Evolutionary conservation across 2,113 vertebrate genomes (phyloP).

Genomic region (Melanocharis versteri): DNA sequence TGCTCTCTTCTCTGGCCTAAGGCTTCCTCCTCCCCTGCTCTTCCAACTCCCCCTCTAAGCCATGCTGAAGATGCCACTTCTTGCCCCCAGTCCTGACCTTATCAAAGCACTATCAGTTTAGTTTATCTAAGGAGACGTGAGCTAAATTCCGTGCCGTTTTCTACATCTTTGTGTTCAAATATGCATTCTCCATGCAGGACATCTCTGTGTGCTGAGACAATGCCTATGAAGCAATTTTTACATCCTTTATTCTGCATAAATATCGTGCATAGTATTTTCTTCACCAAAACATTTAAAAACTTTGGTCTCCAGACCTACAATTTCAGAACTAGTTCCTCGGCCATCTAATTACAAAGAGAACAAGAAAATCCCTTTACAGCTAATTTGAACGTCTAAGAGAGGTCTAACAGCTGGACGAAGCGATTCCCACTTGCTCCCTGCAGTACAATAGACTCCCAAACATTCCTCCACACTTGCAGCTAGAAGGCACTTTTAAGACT

Average conservation of each 20-base stretch:
- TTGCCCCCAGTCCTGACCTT: not conserved
- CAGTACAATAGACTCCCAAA: not conserved
- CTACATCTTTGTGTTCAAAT: not conserved
- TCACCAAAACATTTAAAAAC: not conserved
- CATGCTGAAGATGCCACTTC: not conserved
- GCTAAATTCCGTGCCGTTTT: not conserved
- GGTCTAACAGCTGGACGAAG: conserved; percentile 29
- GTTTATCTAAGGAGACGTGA: not conserved
- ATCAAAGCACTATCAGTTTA: not conserved
- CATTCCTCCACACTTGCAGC: not conserved
- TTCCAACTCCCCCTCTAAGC: no score
- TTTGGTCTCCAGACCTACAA: not conserved
- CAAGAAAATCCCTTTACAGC: conserved; percentile 11
- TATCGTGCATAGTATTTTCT: not conserved
- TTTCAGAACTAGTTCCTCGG: not conserved
- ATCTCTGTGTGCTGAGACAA: not conserved
- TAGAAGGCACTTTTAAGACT: not conserved
- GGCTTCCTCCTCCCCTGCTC: not conserved
- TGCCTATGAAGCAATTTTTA: not conserved
- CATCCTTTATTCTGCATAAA: not conserved
- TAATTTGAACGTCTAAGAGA: conserved; percentile 32
- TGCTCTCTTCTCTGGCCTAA: not conserved
- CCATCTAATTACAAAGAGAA: conserved; percentile 18
- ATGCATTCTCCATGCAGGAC: fast-evolving
- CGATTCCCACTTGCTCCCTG: not conserved